These are phyloP conservation scores for Drosophila nebulosa DNA, from an alignment of 1,140 invertebrate genomes.

Conservation along the genomic window DNA sequence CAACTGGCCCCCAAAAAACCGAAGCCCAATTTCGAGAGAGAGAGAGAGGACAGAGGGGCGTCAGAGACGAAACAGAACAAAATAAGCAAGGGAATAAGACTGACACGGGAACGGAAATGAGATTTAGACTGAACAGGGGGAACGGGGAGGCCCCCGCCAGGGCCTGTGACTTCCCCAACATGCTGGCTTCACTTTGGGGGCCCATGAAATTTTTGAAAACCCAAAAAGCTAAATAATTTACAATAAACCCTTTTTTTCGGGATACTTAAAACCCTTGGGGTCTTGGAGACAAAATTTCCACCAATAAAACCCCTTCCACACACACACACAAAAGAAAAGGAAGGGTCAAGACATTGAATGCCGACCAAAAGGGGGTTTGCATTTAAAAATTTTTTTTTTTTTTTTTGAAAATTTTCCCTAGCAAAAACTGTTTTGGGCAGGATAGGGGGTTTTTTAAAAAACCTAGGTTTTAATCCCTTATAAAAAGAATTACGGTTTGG, in stretches of 20 bases:
- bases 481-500: neutral
- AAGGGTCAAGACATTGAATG: constrained; percentile 9
- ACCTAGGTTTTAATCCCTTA: neutral
- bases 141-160: neutral
- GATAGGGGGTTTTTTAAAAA: neutral
- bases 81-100: neutral
- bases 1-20: neutral
- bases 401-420: no score
- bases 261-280: neutral
- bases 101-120: neutral
- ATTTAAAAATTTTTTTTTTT: constrained; percentile 1
- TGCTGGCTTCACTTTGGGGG: constrained; percentile 31
- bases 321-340: neutral
- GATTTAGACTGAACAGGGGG: no score
- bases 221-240: constrained; percentile 79
- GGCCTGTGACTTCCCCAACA: constrained; percentile 56
- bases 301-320: no score
- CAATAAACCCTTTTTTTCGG: constrained; percentile 56
- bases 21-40: neutral
- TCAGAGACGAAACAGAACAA: neutral
- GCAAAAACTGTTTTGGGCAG: neutral
- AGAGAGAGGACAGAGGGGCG: no score
- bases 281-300: no score
- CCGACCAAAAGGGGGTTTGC: neutral
- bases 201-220: constrained; percentile 77